Percentiles rank a stretch among this genome's conserved stretches.
phyloP scores from a whole-genome alignment of 2,113 vertebrate species.

The Hippocampus abdominalis region DNA sequence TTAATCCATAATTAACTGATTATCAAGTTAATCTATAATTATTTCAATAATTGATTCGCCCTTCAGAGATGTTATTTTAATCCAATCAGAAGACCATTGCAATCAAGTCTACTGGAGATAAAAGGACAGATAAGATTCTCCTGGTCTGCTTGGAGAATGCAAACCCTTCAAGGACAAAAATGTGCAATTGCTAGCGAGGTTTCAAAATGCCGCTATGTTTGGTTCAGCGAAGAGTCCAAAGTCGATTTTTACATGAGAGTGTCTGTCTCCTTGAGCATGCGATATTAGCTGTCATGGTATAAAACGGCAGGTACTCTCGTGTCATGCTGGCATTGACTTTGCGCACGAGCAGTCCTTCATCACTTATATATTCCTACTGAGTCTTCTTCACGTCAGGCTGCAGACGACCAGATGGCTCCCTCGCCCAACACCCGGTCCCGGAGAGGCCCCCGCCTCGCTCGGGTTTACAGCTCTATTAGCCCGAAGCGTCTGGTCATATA shows the following conservation, averaged over 20 bases:
- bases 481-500: slow-evolving; percentile 36
- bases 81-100: too few relatives aligned
- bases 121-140: too few relatives aligned
- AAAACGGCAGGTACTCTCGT: slow-evolving; percentile 33
- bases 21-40: too few relatives aligned
- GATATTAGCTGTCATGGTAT: slow-evolving; percentile 40
- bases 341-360: slow-evolving; percentile 31
- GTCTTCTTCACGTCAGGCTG: slow-evolving; percentile 19
- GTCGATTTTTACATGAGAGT: neutral
- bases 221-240: neutral
- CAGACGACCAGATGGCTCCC: slow-evolving; percentile 32
- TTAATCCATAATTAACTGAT: neutral
- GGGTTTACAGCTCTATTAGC: slow-evolving; percentile 42
- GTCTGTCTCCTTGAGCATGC: slow-evolving; percentile 27
- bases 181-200: too few relatives aligned
- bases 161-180: too few relatives aligned
- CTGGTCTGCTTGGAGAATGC: too few relatives aligned
- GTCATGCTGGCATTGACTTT: slow-evolving; percentile 48
- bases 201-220: too few relatives aligned
- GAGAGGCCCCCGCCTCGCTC: slow-evolving; percentile 24
- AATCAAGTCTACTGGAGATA: too few relatives aligned
- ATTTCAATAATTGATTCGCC: too few relatives aligned
- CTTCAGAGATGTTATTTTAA: too few relatives aligned
- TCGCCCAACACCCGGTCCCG: slow-evolving; percentile 16
- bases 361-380: slow-evolving; percentile 11